These are phyloP conservation scores for Pantherophis alleghaniensis DNA, from an alignment of 2,797 vertebrate genomes.

Conservation along the genomic window DNA sequence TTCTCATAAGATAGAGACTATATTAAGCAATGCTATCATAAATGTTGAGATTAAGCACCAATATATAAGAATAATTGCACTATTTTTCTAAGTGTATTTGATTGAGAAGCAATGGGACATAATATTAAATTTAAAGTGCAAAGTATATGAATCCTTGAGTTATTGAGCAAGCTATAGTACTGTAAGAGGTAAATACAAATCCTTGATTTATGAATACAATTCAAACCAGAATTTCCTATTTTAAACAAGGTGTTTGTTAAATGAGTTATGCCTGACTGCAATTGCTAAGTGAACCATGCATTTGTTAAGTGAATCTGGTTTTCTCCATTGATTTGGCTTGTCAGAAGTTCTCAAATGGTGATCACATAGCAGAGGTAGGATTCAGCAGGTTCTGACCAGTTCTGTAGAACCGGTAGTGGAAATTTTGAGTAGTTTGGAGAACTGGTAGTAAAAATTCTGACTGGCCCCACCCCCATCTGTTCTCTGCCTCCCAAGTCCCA, in stretches of 20 bases:
- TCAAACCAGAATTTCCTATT: background rate
- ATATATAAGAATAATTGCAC: background rate
- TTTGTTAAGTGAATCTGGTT: background rate
- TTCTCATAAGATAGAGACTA: background rate
- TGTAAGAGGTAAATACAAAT: background rate
- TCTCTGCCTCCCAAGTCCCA: too few species aligned
- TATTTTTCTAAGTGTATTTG: background rate
- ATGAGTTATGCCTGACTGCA: background rate
- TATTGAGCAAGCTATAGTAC: background rate
- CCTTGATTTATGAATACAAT: background rate
- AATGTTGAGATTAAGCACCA: background rate
- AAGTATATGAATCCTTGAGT: background rate
- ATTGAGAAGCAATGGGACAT: background rate
- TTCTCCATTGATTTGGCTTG: background rate
- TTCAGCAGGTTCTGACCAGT: too few species aligned
- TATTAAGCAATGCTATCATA: conserved; percentile 4
- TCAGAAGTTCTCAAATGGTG: background rate
- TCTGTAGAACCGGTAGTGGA: too few species aligned
- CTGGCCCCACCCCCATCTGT: too few species aligned
- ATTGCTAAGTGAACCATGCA: background rate
- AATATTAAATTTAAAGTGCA: conserved; percentile 2
- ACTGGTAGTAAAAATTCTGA: too few species aligned
- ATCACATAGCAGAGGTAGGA: background rate
- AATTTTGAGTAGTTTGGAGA: too few species aligned
- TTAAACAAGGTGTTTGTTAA: background rate